These are phyloP conservation scores for Indri indri DNA, from an alignment of 2,113 vertebrate species.

Conservation along the genomic window DNA sequence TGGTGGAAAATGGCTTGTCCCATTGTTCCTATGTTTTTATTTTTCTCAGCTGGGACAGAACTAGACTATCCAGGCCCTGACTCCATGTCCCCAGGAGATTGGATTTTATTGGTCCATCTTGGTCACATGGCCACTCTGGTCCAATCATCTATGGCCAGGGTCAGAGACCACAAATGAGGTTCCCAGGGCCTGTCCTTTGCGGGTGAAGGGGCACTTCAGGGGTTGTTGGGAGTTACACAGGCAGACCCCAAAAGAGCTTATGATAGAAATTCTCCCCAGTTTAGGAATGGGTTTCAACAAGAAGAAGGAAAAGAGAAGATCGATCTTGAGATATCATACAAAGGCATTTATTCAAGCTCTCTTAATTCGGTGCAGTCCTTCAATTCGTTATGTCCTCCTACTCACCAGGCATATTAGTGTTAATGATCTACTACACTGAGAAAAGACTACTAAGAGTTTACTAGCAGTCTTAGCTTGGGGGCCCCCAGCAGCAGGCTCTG, in stretches of 20 bases:
- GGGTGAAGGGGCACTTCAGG: not conserved
- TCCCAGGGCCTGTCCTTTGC: not conserved
- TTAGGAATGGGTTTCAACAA: not conserved
- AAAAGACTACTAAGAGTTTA: not conserved
- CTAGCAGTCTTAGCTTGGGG: not conserved
- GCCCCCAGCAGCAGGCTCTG: not conserved
- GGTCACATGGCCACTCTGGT: not conserved
- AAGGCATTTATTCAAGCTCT: not conserved
- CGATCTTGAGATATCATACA: not conserved
- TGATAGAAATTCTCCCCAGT: not conserved
- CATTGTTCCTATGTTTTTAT: not conserved
- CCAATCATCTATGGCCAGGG: not conserved
- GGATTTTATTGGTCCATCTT: not conserved
- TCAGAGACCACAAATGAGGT: not conserved
- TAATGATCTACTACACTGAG: not conserved
- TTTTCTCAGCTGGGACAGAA: not conserved
- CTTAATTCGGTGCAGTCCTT: not conserved
- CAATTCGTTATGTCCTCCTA: not conserved
- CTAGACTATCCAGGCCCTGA: not conserved
- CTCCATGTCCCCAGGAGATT: not conserved
- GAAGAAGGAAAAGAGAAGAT: not conserved
- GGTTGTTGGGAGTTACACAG: not conserved
- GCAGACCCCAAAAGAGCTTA: not conserved
- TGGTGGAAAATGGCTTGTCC: not conserved
- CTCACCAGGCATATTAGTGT: not conserved